Percentiles rank a stretch among this genome's conserved stretches.
Conservation (phyloP, 2,888 invertebrate genomes). For the Sinodicranocentrus sp. region DNA sequence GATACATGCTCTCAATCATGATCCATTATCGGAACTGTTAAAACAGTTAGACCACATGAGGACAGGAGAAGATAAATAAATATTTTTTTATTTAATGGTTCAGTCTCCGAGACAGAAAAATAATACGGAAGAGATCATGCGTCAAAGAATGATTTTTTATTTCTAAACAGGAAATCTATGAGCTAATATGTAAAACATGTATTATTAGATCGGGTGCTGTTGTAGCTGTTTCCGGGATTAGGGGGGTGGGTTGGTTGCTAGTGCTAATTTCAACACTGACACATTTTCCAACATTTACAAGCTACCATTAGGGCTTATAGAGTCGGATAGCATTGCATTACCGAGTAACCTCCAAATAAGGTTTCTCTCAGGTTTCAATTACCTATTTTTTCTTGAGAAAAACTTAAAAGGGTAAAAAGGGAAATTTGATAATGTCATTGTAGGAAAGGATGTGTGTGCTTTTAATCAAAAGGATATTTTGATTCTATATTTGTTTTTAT, state of each 20-base stretch:
- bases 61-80: too few relatives aligned
- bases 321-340: slow-evolving; percentile 5
- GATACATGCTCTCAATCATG: not conserved
- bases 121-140: slow-evolving; percentile 3
- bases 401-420: slow-evolving; percentile 52
- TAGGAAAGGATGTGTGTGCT: not conserved
- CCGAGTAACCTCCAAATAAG: slow-evolving; percentile 46
- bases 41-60: too few relatives aligned
- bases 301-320: not conserved
- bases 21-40: too few relatives aligned
- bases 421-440: slow-evolving; percentile 46
- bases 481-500: slow-evolving; percentile 4
- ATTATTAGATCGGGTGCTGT: not conserved
- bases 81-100: not conserved
- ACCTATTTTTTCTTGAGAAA: slow-evolving; percentile 52
- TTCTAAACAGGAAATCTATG: not conserved
- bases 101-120: not conserved
- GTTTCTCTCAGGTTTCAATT: slow-evolving; percentile 50
- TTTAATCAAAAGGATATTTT: slow-evolving; percentile 19
- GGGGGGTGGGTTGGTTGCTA: slow-evolving; percentile 42
- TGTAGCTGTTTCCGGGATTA: slow-evolving; percentile 49
- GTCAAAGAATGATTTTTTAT: not conserved
- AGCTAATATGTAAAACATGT: not conserved
- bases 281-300: not conserved
- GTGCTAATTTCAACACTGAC: not conserved